Conservation (phyloP, 2,888 invertebrate species). For the Cremastinae sp. region DNA sequence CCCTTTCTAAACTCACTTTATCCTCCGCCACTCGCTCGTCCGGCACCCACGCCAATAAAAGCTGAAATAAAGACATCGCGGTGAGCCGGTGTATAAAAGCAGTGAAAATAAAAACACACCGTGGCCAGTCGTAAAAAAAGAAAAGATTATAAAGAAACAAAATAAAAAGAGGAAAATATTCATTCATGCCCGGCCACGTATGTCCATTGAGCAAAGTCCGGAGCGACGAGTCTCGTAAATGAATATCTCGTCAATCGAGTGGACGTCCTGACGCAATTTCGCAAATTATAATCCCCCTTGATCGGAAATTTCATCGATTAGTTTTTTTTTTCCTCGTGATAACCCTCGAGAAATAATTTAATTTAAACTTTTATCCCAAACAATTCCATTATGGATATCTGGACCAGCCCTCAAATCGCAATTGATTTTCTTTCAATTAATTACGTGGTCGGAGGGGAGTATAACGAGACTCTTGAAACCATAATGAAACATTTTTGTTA, state of each 20-base stretch:
- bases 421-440: neutral
- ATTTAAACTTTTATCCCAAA: too few relatives aligned
- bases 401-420: too few relatives aligned
- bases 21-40: conserved; percentile 17
- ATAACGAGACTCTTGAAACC: too few relatives aligned
- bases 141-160: conserved; percentile 36
- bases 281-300: neutral
- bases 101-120: conserved; percentile 53
- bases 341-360: too few relatives aligned
- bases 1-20: conserved; percentile 50
- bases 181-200: conserved; percentile 73
- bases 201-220: conserved; percentile 61
- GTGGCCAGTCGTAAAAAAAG: conserved; percentile 70
- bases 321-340: neutral
- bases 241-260: conserved; percentile 8
- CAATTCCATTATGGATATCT: too few relatives aligned
- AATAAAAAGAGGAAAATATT: conserved; percentile 50
- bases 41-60: conserved; percentile 71
- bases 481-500: too few relatives aligned
- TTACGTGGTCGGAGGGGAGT: too few relatives aligned
- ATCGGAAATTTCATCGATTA: neutral
- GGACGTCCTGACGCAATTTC: conserved; percentile 11
- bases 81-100: conserved; percentile 32
- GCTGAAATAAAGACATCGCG: conserved; percentile 74
- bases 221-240: conserved; percentile 15